Evolutionary conservation across 2,113 vertebrate genomes (phyloP).

Genomic region (Laticauda colubrina): DNA sequence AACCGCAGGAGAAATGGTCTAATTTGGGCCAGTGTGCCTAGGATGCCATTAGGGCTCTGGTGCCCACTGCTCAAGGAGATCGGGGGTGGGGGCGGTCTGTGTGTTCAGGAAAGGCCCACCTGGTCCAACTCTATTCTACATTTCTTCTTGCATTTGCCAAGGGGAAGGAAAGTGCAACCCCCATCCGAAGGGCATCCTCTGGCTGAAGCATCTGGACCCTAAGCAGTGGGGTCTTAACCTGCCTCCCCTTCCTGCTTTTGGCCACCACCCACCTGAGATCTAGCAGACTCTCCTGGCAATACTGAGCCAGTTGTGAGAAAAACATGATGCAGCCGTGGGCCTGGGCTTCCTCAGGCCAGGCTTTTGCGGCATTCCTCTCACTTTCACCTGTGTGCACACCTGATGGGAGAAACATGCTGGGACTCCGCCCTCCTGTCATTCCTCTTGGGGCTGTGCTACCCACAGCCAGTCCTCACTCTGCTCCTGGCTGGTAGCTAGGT

Average conservation of each 20-base stretch:
- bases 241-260: not conserved
- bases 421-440: constrained; percentile 45
- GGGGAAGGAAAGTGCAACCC: not conserved
- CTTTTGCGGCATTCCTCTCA: not conserved
- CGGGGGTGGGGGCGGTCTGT: no score
- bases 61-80: not conserved
- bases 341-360: not conserved
- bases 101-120: not conserved
- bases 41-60: no score
- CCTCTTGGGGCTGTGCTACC: not conserved
- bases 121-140: not conserved
- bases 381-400: not conserved
- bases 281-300: not conserved
- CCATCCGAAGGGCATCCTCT: no score
- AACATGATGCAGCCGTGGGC: not conserved
- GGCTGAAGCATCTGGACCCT: not conserved
- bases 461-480: not conserved
- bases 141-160: not conserved
- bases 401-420: not conserved
- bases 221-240: not conserved
- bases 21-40: not conserved
- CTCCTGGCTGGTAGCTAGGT: not conserved
- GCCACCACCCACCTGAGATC: not conserved
- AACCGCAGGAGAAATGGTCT: not conserved
- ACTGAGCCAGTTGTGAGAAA: no score